Base-by-base conservation (phyloP, 2,888 invertebrate species). In the Aphidoletes aphidimyza region DNA sequence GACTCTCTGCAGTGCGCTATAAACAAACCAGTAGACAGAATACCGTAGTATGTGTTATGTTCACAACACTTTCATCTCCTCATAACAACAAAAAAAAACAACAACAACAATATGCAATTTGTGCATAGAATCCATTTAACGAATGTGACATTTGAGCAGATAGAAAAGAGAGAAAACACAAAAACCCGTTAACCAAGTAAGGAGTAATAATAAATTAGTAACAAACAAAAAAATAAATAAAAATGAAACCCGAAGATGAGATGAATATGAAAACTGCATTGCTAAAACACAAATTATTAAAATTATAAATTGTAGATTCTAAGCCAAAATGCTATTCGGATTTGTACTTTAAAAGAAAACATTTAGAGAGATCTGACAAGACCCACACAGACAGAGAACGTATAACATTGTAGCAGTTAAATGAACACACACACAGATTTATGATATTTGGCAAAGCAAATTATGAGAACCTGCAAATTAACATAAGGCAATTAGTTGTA, bases 261-360 rank as follows among this genome's bases (percentile, higher is more conserved):
- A n/a, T n/a, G n/a, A n/a, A n/a, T n/a, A n/a, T n/a, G 22, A 54
- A n/a, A 69, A 30, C 17, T 30, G 69, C 30, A 69, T 69, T 30
- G 69, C 30, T 69, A 69, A n/a, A 30, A 69, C 34, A 69, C 69
- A 69, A 69, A 69, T 17, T 54, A 54, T 54, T 11, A 47, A 54
- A 54, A 26, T 22, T 17, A 54, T 22, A 54, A 54, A 54, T 30
- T 26, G 34, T 69, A 69, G 69, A 19, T 30, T 30, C 34, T 69
- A 69, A 69, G 69, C 34, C 30, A 69, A 69, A 69, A 69, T 30
- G 69, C 69, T 30, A 69, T 69, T 69, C 69, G 69, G 69, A 69
- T 69, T 69, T 69, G 69, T 69, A 69, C 69, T 69, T 69, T 69
- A 69, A 69, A 54, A 22, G 3, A 47, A 6, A 26, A 54, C 34